These are phyloP conservation scores for Seriola rivoliana DNA, from an alignment of 2,113 vertebrate genomes.

Conservation along the genomic window DNA sequence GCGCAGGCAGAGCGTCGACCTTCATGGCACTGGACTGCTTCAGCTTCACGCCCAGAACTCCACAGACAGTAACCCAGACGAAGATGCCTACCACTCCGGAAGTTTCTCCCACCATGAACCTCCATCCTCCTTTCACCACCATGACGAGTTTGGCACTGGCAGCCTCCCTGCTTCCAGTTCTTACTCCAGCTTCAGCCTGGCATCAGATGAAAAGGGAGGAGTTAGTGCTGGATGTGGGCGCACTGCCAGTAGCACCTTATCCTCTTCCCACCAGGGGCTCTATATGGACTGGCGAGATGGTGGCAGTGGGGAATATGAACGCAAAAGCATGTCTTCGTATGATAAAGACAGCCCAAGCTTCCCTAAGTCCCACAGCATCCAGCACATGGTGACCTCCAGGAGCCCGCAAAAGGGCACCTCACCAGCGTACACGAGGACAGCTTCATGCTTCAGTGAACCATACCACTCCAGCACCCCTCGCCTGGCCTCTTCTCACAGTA, in stretches of 20 bases:
- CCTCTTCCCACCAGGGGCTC: conserved; percentile 92
- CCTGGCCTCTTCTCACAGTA: conserved; percentile 86
- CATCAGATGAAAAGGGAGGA: conserved; percentile 91
- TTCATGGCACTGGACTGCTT: conserved; percentile 83
- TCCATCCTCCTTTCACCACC: conserved; percentile 79
- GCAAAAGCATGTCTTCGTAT: conserved; percentile 85
- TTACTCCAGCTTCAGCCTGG: conserved; percentile 94
- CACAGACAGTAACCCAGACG: conserved; percentile 90
- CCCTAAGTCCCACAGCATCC: conserved; percentile 85
- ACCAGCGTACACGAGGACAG: conserved; percentile 85
- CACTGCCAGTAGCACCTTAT: conserved; percentile 87
- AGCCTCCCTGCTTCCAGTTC: conserved; percentile 92
- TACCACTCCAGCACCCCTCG: conserved; percentile 87
- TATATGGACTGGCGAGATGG: conserved; percentile 90
- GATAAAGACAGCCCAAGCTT: conserved; percentile 87
- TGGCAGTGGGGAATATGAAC: conserved; percentile 84
- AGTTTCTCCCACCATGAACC: conserved; percentile 88
- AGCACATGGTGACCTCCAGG: conserved; percentile 87
- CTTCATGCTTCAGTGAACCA: conserved; percentile 90
- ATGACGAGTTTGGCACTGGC: conserved; percentile 85
- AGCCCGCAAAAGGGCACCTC: conserved; percentile 85
- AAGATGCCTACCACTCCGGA: conserved; percentile 88
- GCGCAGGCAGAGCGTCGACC: conserved; percentile 90
- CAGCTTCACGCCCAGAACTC: conserved; percentile 90
- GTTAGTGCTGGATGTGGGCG: conserved; percentile 80